phyloP scores from a whole-genome alignment of 2,888 invertebrate genomes.

The Drosophila quinaria region DNA sequence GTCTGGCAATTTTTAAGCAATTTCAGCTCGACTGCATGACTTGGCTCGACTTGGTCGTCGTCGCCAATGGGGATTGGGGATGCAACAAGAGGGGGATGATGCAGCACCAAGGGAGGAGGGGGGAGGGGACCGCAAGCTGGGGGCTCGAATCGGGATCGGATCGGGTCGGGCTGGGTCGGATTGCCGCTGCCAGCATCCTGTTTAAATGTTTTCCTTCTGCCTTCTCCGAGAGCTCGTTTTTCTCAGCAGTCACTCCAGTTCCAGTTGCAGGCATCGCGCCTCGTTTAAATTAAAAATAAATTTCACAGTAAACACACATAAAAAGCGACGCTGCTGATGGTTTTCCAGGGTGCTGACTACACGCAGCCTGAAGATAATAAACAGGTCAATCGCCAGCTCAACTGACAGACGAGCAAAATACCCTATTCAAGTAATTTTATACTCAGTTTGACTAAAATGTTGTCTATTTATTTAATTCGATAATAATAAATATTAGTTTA shows the following conservation, averaged over 20 bases:
- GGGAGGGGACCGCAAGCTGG: not conserved
- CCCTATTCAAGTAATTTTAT: not conserved
- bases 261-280: constrained; percentile 45
- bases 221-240: constrained; percentile 4
- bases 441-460: too few relatives aligned
- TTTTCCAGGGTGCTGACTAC: constrained; percentile 34
- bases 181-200: constrained; percentile 63
- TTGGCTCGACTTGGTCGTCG: constrained; percentile 57
- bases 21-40: constrained; percentile 72
- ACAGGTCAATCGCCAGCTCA: constrained; percentile 8
- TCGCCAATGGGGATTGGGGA: constrained; percentile 31
- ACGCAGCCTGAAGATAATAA: constrained; percentile 36
- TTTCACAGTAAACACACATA: constrained; percentile 82
- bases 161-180: constrained; percentile 1
- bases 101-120: not conserved
- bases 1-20: constrained; percentile 81
- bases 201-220: constrained; percentile 68
- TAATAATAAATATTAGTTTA: too few relatives aligned
- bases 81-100: constrained; percentile 17
- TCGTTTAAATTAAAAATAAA: constrained; percentile 81
- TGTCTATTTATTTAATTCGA: too few relatives aligned
- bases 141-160: not conserved
- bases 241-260: constrained; percentile 41
- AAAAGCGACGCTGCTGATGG: constrained; percentile 61
- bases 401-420: constrained; percentile 18